Base-by-base conservation (phyloP, 1,140 invertebrate genomes). In the Papilio glaucus region DNA sequence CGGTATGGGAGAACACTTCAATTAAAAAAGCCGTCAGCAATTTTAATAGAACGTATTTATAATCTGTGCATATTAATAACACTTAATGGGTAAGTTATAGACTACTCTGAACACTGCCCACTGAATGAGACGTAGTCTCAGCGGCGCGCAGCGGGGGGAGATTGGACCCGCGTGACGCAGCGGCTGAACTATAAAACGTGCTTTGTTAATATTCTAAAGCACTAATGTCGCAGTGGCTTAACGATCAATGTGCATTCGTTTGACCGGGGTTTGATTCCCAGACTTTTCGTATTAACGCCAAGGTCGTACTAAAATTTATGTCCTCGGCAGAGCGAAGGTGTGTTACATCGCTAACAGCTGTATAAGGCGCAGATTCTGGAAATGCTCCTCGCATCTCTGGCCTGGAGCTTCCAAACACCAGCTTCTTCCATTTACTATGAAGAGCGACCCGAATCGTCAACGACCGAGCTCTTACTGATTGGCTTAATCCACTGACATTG, bases 141-240 rank as follows among this genome's bases (percentile, higher is more conserved):
- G n/a, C 73, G 74, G 77, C 75, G 71, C 80, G 49, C 85, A 86
- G 86, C 86, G 77, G 87, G 87, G 72, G 85, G 73, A 88, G 81
- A 88, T 89, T 89, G 86, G 77, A 75, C 75, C 82, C 79, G 82
- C 84, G 87, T 89, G 87, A 88, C 87, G 82, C 82, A 83, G 86
- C 86, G 76, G 38, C 78, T 41, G 24, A 33, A 68, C 21, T 53
- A 15, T 41, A 39, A 39, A 63, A 63, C 62, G 33, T 37, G 61
- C 45, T 53, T 24, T 24, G 21, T 6, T 57, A 21, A 18, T 45
- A 45, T 24, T 57, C 9, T 57, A 57, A 18, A 57, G 49, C 49
- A 57, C 49, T 57, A 57, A 57, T 57, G 24, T 15, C 18, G 45
- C 9, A 49, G 15, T 8, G 45, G 9, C 1, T 49, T 18, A 10